Evolutionary conservation across 2,888 invertebrate genomes (phyloP).

Genomic region (Junonia oenone): DNA sequence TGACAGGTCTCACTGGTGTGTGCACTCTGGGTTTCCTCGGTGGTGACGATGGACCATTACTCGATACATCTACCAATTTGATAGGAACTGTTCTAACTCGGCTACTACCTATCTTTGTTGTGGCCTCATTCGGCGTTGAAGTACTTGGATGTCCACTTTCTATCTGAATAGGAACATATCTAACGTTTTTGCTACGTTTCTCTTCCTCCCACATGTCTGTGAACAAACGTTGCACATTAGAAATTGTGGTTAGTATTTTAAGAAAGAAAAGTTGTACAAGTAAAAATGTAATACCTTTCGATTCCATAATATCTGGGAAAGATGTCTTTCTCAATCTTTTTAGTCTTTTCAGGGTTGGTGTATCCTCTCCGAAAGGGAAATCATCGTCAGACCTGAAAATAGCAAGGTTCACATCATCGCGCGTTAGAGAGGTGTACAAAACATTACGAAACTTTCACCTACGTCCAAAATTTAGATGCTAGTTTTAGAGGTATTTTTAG

Average conservation of each 20-base stretch:
- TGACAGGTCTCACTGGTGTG: conserved; percentile 49
- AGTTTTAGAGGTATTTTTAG: conserved; percentile 55
- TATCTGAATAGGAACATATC: conserved; percentile 65
- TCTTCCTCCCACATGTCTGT: conserved; percentile 35
- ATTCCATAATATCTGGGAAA: conserved; percentile 56
- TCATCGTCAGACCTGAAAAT: conserved; percentile 64
- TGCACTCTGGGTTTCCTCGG: conserved; percentile 50
- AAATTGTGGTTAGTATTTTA: not conserved
- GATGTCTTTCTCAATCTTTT: conserved; percentile 54
- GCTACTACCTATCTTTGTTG: conserved; percentile 35
- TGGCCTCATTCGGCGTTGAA: conserved; percentile 58
- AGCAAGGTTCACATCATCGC: conserved; percentile 19
- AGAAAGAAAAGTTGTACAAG: not conserved
- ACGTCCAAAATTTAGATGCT: conserved; percentile 68
- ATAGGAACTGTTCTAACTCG: conserved; percentile 48
- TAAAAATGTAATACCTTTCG: conserved; percentile 45
- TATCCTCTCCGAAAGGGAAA: conserved; percentile 59
- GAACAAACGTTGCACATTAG: conserved; percentile 1
- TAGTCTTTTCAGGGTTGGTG: conserved; percentile 58
- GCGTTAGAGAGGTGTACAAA: not conserved
- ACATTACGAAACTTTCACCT: conserved; percentile 31
- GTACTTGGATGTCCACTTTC: conserved; percentile 62
- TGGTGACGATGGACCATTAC: conserved; percentile 49
- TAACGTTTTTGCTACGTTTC: conserved; percentile 47
- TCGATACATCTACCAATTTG: conserved; percentile 44